Evolutionary conservation across 2,113 vertebrate species (phyloP), one percentile per base, ranked within the genome.

Genomic region (Solea senegalensis): DNA sequence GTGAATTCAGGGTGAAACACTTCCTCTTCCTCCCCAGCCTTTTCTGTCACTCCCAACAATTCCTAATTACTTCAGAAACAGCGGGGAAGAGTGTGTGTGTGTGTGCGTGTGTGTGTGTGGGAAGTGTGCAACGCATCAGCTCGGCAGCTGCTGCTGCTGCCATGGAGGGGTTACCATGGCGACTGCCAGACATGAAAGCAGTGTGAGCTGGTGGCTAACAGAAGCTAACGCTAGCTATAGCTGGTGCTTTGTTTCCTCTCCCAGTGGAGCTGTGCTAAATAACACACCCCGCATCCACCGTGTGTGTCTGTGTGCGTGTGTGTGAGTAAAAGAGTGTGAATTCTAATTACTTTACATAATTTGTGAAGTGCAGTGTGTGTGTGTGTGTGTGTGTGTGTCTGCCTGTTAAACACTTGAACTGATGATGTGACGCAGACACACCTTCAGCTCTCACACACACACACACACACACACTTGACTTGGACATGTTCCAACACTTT

Each of bases 131-230:
- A 68, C 74, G 56, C 67, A 72, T 82, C 87, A 81, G 82, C 76
- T 65, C 61, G 59, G 66, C 67, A 45, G 82, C 65, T 8, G 70
- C 80, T 48, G 73, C 58, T 76, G 76, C 89, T 81, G 82, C 76
- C 76, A 48, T 69, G 61, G 50, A 65, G 43, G 74, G 56, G 91
- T 93, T 93, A 87, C 92, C 85, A 94, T 92, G 86, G 83, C 45
- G 71, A 89, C 87, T 67, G 72, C 53, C 71, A 76, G 83, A 82
- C 74, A 87, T 84, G 76, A 82, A 87, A 81, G 83, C 78, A 10
- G 55, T 48, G 72, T 26, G 65, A 69, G 66, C 71, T 49, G 68
- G 53, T 68, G 73, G 83, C 83, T 86, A 86, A 69, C 76, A 9
- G 76, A 0, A n/a, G 87, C 83, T 82, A 74, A 62, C 58, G 78